Base-by-base conservation (phyloP, 1,140 invertebrate genomes). In the Temnothorax longispinosus region DNA sequence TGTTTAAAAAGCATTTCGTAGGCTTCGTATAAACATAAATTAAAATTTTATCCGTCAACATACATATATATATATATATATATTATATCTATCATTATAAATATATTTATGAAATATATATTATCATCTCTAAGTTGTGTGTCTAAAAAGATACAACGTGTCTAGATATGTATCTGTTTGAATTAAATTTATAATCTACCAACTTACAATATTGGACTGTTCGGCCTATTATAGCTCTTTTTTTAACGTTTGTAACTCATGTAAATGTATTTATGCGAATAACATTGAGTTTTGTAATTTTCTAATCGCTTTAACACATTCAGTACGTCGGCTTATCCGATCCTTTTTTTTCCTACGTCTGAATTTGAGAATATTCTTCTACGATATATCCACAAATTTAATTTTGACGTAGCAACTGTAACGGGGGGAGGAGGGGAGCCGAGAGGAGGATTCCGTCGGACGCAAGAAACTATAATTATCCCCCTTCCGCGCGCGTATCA, bases 381-480 rank as follows among this genome's bases (percentile, higher is more conserved):
- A 60, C 8, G 52, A 56, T 27, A 21, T 13, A 76, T 41, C 75
- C 41, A 27, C 27, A 41, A 71, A 71, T 56, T 58, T 18, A 21
- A 8, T 54, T n/a, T 44, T 54, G 3, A 56, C 27, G 13, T 18
- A 35, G 80, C 54, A 58, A 81, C 38, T 72, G 27, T 74, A 74
- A 82, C 18, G 52, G 2, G 8, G 5, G 1, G 3, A 69, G 27
- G 21, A 62, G 6, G 47, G 10, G 2, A 50, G 47, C 38, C 6
- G 10, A 84, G 32, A 41, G 13, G n/a, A 69, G 15, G 21, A 47
- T 74, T 35, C 21, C 54, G 52, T 47, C 15, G 15, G 52, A 56
- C 3, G 60, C 62, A 27, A 71, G n/a, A 32, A 41, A 74, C 67
- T 84, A 74, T 82, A 84, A 85, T 90, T 87, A 84, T 64, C 62